Evolutionary conservation across 2,113 vertebrate species (phyloP).

Genomic region (Sminthopsis crassicaudata): DNA sequence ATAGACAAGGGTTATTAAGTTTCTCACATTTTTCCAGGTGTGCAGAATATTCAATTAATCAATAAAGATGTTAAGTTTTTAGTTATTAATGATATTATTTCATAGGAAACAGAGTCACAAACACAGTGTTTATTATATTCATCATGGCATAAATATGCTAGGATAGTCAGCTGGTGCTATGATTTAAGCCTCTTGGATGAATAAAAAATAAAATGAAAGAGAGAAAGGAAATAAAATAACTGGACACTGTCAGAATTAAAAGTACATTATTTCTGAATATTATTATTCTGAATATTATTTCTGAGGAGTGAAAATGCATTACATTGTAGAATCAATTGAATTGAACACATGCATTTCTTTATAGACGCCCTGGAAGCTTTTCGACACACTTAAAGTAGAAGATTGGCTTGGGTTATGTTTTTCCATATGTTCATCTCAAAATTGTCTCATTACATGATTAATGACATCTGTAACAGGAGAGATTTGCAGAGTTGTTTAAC

Average conservation of each 20-base stretch:
- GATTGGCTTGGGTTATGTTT: slow-evolving; percentile 39
- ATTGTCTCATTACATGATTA: slow-evolving; percentile 66
- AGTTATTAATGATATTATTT: slow-evolving; percentile 55
- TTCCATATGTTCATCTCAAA: slow-evolving; percentile 63
- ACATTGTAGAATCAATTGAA: slow-evolving; percentile 41
- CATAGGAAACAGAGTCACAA: slow-evolving; percentile 49
- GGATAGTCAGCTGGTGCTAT: background rate
- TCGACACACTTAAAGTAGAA: slow-evolving; percentile 44
- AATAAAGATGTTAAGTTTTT: slow-evolving; percentile 51
- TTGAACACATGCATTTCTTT: slow-evolving; percentile 10
- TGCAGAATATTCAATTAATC: slow-evolving; percentile 37
- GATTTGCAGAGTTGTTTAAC: slow-evolving; percentile 56
- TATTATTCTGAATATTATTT: slow-evolving; percentile 51
- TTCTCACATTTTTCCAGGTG: slow-evolving; percentile 57
- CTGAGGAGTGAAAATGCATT: slow-evolving; percentile 40
- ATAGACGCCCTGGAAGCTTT: slow-evolving; percentile 28
- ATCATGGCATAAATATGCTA: background rate
- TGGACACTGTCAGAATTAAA: slow-evolving; percentile 35
- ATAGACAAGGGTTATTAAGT: slow-evolving; percentile 47
- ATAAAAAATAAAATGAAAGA: slow-evolving; percentile 21
- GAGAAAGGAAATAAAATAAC: background rate
- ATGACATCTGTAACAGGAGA: slow-evolving; percentile 60
- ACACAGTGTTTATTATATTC: slow-evolving; percentile 27
- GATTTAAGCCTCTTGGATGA: background rate
- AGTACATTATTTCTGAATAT: slow-evolving; percentile 28